Conservation (phyloP, 1,140 invertebrate genomes). For the Cydia amplana region DNA sequence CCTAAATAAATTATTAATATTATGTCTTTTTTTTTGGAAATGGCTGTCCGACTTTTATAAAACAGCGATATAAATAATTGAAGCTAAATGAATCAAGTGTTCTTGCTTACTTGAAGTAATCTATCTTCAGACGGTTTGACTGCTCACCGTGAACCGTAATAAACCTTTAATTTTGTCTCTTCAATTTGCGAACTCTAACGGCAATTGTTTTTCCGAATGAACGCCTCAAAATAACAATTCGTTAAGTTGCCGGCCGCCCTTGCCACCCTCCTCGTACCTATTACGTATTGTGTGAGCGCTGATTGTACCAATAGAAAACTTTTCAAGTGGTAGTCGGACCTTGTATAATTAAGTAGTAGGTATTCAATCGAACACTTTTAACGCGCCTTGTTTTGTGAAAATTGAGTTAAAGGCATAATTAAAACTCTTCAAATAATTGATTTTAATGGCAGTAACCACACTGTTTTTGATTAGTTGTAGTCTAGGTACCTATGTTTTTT, state of each 20-base stretch:
- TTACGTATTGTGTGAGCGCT: conserved; percentile 30
- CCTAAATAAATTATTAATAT: too few relatives aligned
- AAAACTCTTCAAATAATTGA: too few relatives aligned
- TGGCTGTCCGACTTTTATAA: background rate
- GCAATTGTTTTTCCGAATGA: conserved; percentile 71
- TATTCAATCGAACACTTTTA: conserved; percentile 17
- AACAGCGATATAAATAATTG: background rate
- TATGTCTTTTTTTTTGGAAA: too few relatives aligned
- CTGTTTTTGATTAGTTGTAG: too few relatives aligned
- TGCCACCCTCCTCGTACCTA: conserved; percentile 45
- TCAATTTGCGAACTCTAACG: conserved; percentile 55
- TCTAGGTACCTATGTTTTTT: too few relatives aligned
- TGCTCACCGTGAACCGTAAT: conserved; percentile 54
- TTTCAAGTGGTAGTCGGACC: conserved; percentile 16
- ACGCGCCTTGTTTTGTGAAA: background rate
- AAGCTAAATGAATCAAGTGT: conserved; percentile 19
- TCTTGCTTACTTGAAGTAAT: conserved; percentile 1
- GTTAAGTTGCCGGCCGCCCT: conserved; percentile 58
- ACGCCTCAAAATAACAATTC: conserved; percentile 73
- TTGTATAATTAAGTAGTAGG: conserved; percentile 22
- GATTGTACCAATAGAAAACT: conserved; percentile 25
- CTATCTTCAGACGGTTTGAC: conserved; percentile 17
- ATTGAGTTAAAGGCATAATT: too few relatives aligned
- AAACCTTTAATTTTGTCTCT: conserved; percentile 66
- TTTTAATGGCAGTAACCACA: too few relatives aligned